Evolutionary conservation across 2,797 vertebrate genomes (phyloP).

Genomic region (Lithobates pipiens): DNA sequence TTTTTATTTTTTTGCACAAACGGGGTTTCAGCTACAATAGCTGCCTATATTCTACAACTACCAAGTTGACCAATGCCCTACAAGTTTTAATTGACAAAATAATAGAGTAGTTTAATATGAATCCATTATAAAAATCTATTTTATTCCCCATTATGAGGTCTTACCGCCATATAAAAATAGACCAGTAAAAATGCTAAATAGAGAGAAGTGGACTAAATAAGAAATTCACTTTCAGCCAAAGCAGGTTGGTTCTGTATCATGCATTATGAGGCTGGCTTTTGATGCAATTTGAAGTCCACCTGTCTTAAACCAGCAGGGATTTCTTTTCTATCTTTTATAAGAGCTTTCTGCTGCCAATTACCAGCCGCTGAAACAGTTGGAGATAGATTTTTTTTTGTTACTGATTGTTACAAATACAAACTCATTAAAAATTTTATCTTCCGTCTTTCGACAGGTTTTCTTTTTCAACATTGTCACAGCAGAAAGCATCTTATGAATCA

Average conservation of each 20-base stretch:
- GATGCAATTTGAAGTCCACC: constrained; percentile 72
- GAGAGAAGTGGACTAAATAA: constrained; percentile 61
- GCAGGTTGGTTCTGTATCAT: constrained; percentile 61
- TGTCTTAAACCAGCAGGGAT: constrained; percentile 71
- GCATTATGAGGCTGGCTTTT: constrained; percentile 69
- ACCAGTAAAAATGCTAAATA: constrained; percentile 42
- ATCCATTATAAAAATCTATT: not conserved
- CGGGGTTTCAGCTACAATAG: not conserved
- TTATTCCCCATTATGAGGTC: constrained; percentile 21
- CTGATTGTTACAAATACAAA: constrained; percentile 70
- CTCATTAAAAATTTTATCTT: constrained; percentile 71
- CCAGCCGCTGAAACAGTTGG: constrained; percentile 66
- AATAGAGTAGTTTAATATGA: not conserved
- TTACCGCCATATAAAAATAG: constrained; percentile 10
- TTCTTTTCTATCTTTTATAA: constrained; percentile 65
- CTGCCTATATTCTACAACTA: not conserved
- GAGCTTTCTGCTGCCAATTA: constrained; percentile 71
- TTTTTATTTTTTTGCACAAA: no score
- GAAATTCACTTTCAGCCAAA: constrained; percentile 65
- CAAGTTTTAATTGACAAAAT: not conserved
- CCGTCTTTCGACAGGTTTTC: constrained; percentile 60
- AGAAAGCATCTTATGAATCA: constrained; percentile 64
- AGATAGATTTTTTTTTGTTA: constrained; percentile 57
- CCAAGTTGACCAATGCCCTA: not conserved
- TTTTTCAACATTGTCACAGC: constrained; percentile 61